A percentile compares a stretch with the other conserved stretches of the same genome.
Evolutionary conservation across 2,113 vertebrate species (phyloP).

Genomic region (Seriola aureovittata): DNA sequence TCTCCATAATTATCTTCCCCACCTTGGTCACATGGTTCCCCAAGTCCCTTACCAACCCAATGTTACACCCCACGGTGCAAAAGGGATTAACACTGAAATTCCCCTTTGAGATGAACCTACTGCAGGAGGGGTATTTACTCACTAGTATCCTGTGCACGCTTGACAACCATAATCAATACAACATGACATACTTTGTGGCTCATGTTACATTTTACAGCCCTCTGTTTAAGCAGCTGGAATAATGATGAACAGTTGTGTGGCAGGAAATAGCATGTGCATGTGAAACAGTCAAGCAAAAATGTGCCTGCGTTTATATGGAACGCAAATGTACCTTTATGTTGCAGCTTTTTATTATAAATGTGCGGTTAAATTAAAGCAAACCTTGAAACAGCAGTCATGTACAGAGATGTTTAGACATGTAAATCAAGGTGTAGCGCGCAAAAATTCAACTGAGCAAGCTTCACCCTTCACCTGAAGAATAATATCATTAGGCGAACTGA

Average conservation of each 20-base stretch:
- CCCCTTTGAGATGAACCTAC: slow-evolving; percentile 48
- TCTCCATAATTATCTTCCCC: slow-evolving; percentile 70
- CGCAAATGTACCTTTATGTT: no score
- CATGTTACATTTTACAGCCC: slow-evolving; percentile 56
- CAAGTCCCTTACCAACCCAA: slow-evolving; percentile 39
- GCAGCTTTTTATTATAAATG: no score
- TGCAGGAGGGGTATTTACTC: slow-evolving; percentile 55
- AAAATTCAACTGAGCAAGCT: background rate
- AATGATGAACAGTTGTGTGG: slow-evolving; percentile 6
- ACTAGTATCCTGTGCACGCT: slow-evolving; percentile 38
- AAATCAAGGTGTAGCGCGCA: no score
- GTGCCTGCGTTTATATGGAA: background rate
- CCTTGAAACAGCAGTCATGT: no score
- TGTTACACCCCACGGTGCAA: slow-evolving; percentile 37
- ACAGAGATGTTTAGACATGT: no score
- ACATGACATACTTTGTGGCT: slow-evolving; percentile 61
- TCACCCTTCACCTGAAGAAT: background rate
- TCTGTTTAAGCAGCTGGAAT: slow-evolving; percentile 34
- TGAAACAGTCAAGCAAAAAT: background rate
- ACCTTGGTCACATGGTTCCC: slow-evolving; percentile 67
- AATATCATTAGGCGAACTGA: background rate
- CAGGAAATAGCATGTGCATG: background rate
- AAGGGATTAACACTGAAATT: slow-evolving; percentile 56
- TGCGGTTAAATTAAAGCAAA: no score
- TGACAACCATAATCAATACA: slow-evolving; percentile 58